Evolutionary conservation across 2,797 vertebrate species (phyloP), one percentile per base, ranked within the genome.

Genomic region (Varecia variegata): DNA sequence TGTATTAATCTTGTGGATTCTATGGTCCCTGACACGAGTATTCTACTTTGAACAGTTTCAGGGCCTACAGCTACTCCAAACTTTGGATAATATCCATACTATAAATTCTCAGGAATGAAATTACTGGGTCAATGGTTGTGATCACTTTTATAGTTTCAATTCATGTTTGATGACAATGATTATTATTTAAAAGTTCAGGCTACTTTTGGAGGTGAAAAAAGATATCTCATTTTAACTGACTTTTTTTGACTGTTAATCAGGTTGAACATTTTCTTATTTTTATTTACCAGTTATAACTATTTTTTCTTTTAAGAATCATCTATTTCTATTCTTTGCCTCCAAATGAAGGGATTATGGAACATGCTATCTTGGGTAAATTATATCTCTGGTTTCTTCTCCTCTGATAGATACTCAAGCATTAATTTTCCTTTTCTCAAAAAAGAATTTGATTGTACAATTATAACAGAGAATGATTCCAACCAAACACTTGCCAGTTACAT

Each of bases 191-290:
- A 94, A 89, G 62, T 93, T 74, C 32, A 71, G 9, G 50, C 12
- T 92, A 86, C 82, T 73, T 86, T 35, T 95, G 50, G 79, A 85
- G n/a, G 52, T 70, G 5, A 79, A 73, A 90, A 83, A 43, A 80
- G 40, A 21, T 23, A 76, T 11, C 18, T 93, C 52, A 68, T 38
- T 81, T 67, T 93, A 62, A 96, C 52, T 87, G 50, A 47, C 62
- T 35, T 54, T 65, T 90, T 68, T 50, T 27, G 4, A 65, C 60
- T 82, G 43, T 21, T 73, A 40, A 87, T 43, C 68, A 60, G 43
- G 27, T 4, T 80, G 47, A 92, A 50, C 15, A 89, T 60, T n/a
- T 86, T 88, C 25, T 92, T 83, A 52, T 76, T 97, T 95, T 65
- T 58, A 92, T 80, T 94, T 95, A 71, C 13, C 73, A 94, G 38